Base-by-base conservation (phyloP, 2,888 invertebrate genomes). In the Amphipoea lucens region DNA sequence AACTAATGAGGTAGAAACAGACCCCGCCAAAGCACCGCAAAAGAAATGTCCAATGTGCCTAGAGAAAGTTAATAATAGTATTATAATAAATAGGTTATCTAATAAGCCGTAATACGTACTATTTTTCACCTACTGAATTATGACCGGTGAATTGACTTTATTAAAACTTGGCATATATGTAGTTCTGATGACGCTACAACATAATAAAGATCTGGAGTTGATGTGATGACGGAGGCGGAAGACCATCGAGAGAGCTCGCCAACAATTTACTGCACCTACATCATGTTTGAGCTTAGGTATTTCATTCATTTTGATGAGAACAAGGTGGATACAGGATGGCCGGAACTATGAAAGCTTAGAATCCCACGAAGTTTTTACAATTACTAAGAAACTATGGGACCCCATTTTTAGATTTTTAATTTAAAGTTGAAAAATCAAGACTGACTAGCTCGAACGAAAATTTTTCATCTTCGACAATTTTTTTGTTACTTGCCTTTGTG, bases 21-120 rank as follows among this genome's bases (percentile, higher is more conserved):
- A 93, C 0, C 96, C 96, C 1, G 96, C 93, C 2, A 92, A 76
- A 0, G 93, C 82, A 0, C 96, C 96, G 74, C 96, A 94, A 0
- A 92, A 0, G 71, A 95, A 95, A 42, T 73, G n/a, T 17, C 72
- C 62, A 0, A 80, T 0, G n/a, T 62, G 66, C 12, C 85, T 85
- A 54, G 20, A 63, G 17, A 62, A 63, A n/a, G 6, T 0, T 12
- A 62, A 42, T 71, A 20, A 14, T 63, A 36, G 29, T 36, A 36
- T 36, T 36, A 36, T 36, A 36, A 36, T 36, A 36, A 36, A 36
- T 36, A 54, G 51, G 20, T 54, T 54, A 14, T 51, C 5, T 51
- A 51, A 6, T 51, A 51, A 20, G 36, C 65, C 36, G 29, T 63
- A 20, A 17, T 20, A 2, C 11, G 20, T 23, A 40, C 65, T 40